Percentiles rank a stretch among this genome's conserved stretches.
Conservation (phyloP, 1,140 invertebrate species). For the Drosophila mauritiana region DNA sequence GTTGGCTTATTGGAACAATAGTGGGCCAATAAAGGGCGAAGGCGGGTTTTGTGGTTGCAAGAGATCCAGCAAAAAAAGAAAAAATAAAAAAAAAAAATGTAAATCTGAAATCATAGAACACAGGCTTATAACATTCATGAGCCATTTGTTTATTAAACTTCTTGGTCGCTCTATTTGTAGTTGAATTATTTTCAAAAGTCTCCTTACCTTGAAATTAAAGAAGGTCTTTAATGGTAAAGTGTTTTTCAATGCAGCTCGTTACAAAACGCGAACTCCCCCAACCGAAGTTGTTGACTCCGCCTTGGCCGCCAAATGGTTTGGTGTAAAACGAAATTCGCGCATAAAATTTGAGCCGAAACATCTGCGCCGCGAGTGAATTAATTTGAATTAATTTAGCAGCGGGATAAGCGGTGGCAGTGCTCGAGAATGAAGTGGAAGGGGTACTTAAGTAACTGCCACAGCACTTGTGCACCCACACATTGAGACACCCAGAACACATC, state of each 20-base stretch:
- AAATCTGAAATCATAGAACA: neutral
- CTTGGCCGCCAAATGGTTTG: constrained; percentile 67
- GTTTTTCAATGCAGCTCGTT: neutral
- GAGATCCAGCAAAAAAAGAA: neutral
- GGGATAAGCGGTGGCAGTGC: constrained; percentile 25
- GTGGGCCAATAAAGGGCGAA: constrained; percentile 18
- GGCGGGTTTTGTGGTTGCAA: constrained; percentile 12
- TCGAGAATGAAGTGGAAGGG: constrained; percentile 3
- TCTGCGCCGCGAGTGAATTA: constrained; percentile 80
- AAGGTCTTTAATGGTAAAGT: neutral
- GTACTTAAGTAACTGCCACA: constrained; percentile 69
- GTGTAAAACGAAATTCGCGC: constrained; percentile 76
- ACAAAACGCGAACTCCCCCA: constrained; percentile 1
- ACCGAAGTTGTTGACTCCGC: constrained; percentile 27
- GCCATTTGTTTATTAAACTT: neutral
- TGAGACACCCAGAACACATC: constrained; percentile 66
- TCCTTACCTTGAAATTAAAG: too few species aligned
- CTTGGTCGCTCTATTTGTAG: too few species aligned
- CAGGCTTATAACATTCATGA: neutral
- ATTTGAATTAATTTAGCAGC: constrained; percentile 80
- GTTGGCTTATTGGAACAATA: constrained; percentile 52
- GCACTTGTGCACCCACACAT: constrained; percentile 57
- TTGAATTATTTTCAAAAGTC: too few species aligned
- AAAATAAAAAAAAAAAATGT: neutral
- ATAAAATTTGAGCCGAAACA: constrained; percentile 82